phyloP scores from a whole-genome alignment of 1,140 invertebrate species.

The Nixonia krombeini region DNA sequence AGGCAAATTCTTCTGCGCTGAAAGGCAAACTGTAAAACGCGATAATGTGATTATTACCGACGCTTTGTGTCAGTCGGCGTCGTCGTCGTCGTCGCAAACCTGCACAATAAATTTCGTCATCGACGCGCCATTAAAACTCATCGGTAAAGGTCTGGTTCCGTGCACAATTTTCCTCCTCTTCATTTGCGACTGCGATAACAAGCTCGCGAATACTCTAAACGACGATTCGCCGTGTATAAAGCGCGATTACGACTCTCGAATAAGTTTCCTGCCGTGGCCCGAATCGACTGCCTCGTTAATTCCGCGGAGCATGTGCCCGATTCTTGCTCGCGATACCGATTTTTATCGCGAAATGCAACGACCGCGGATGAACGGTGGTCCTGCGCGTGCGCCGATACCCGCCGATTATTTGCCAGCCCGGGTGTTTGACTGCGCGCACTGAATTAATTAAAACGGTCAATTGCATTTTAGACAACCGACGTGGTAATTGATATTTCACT shows the following conservation, averaged over 20 bases:
- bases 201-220: slow-evolving; percentile 15
- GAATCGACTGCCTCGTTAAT: too few relatives aligned
- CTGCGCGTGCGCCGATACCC: too few relatives aligned
- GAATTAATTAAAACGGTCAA: too few relatives aligned
- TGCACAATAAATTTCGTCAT: slow-evolving; percentile 28
- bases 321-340: too few relatives aligned
- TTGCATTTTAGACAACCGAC: too few relatives aligned
- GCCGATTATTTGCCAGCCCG: too few relatives aligned
- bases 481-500: too few relatives aligned
- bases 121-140: slow-evolving; percentile 30
- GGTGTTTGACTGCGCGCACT: too few relatives aligned
- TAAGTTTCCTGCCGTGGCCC: slow-evolving; percentile 2
- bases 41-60: slow-evolving; percentile 19
- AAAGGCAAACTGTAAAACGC: slow-evolving; percentile 23
- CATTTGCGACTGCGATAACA: slow-evolving; percentile 9
- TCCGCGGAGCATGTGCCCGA: too few relatives aligned
- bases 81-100: slow-evolving; percentile 24
- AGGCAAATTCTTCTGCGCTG: slow-evolving; percentile 17
- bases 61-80: slow-evolving; percentile 11
- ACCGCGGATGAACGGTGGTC: too few relatives aligned
- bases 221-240: slow-evolving; percentile 25
- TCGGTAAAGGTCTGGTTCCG: slow-evolving; percentile 22
- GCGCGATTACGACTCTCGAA: slow-evolving; percentile 5
- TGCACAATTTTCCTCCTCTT: slow-evolving; percentile 18
- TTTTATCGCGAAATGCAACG: too few relatives aligned